phyloP scores from a whole-genome alignment of 2,888 invertebrate species.

The Chaetogeoica ovagalla region DNA sequence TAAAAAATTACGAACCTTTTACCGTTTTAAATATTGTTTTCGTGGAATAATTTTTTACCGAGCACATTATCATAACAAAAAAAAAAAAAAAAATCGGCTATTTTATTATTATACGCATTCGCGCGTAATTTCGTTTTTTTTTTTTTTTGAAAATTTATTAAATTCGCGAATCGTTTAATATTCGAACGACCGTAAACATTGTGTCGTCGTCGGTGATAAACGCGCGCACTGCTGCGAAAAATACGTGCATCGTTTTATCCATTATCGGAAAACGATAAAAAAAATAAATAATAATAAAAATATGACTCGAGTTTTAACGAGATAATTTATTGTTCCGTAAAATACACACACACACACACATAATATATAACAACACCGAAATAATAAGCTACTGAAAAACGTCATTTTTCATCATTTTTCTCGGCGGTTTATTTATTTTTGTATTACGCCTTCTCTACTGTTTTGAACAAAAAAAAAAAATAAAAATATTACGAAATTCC shows the following conservation, averaged over 20 bases:
- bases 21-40: too few relatives aligned
- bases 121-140: not conserved
- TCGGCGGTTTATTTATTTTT: too few relatives aligned
- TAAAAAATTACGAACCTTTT: too few relatives aligned
- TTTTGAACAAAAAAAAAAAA: too few relatives aligned
- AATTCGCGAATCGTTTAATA: not conserved
- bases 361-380: not conserved
- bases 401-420: not conserved
- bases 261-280: conserved; percentile 13
- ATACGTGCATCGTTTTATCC: conserved; percentile 14
- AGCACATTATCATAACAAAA: too few relatives aligned
- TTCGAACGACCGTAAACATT: conserved; percentile 1
- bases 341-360: not conserved
- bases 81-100: too few relatives aligned
- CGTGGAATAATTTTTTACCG: too few relatives aligned
- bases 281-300: conserved; percentile 11
- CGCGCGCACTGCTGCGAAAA: not conserved
- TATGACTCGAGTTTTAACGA: not conserved
- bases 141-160: not conserved
- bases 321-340: conserved; percentile 27
- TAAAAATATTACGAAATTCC: too few relatives aligned
- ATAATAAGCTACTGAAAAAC: conserved; percentile 20
- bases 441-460: too few relatives aligned
- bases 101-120: too few relatives aligned
- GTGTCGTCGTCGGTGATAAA: conserved; percentile 13